phyloP scores from a whole-genome alignment of 2,113 vertebrate species.

The Daphoenositta chrysoptera region DNA sequence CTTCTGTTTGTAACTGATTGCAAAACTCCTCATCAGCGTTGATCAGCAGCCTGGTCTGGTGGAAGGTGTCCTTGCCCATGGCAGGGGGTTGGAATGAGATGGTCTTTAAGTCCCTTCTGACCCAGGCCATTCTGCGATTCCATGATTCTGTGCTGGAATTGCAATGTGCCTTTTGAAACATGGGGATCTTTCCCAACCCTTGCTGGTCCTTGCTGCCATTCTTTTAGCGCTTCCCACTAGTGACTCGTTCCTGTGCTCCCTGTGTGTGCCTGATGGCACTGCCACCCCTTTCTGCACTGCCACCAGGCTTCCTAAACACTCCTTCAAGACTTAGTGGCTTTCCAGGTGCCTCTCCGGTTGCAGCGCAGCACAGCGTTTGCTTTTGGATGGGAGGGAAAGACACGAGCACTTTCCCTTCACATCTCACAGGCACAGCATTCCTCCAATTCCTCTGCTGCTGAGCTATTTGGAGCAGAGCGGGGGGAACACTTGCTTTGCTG shows the following conservation, averaged over 20 bases:
- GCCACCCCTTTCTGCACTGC: background rate
- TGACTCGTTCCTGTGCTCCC: rapidly evolving
- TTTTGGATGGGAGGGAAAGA: background rate
- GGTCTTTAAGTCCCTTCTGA: background rate
- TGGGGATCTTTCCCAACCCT: rapidly evolving
- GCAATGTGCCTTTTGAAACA: background rate
- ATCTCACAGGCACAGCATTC: background rate
- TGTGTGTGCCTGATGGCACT: background rate
- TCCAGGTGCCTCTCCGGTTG: background rate
- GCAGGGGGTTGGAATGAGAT: background rate
- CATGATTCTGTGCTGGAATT: background rate
- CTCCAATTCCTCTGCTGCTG: background rate
- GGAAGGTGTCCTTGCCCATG: background rate
- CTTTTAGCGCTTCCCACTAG: rapidly evolving
- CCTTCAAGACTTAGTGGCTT: background rate
- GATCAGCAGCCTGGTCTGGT: background rate
- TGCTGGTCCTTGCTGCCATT: background rate
- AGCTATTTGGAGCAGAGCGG: background rate
- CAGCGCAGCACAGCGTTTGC: background rate
- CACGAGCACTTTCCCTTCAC: rapidly evolving
- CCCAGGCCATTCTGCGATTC: background rate
- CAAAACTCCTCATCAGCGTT: background rate
- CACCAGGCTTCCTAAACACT: background rate
- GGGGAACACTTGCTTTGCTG: background rate
- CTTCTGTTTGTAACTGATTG: background rate